These are phyloP conservation scores for Gyps fulvus DNA, from an alignment of 2,113 vertebrate genomes.

Conservation along the genomic window DNA sequence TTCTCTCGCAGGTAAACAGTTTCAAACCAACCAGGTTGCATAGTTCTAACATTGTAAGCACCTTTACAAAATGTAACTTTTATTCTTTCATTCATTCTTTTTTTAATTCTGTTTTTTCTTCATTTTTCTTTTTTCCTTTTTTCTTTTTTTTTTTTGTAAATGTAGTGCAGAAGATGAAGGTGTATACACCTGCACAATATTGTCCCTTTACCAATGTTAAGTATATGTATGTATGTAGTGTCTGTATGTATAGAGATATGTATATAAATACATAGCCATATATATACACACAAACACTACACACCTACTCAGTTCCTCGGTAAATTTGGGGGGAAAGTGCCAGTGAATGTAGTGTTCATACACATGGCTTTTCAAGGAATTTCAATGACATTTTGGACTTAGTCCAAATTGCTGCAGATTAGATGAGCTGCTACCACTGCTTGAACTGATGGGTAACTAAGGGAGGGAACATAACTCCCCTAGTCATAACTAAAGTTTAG, in stretches of 20 bases:
- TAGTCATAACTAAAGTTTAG: conserved; percentile 34
- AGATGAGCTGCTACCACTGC: conserved; percentile 59
- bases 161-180: conserved; percentile 78
- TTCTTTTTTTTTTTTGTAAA: conserved; percentile 24
- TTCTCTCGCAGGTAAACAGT: conserved; percentile 87
- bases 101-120: conserved; percentile 60
- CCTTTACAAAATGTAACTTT: conserved; percentile 85
- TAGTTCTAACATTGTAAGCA: conserved; percentile 95
- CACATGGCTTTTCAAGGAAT: conserved; percentile 71
- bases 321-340: conserved; percentile 45
- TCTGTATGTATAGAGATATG: conserved; percentile 18
- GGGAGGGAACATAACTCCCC: conserved; percentile 43
- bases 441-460: conserved; percentile 53
- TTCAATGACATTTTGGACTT: conserved; percentile 61
- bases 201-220: conserved; percentile 52
- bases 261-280: conserved; percentile 1
- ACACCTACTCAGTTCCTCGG: conserved; percentile 54
- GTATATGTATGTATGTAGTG: neutral
- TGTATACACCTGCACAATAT: conserved; percentile 67
- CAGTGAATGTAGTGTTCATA: conserved; percentile 66
- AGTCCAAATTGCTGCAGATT: conserved; percentile 55
- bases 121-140: conserved; percentile 41
- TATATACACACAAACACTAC: conserved; percentile 50
- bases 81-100: conserved; percentile 73
- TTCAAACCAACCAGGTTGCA: conserved; percentile 95